These are phyloP conservation scores for Cyphotilapia sp. DNA, from an alignment of 2,113 vertebrate genomes.

Conservation along the genomic window DNA sequence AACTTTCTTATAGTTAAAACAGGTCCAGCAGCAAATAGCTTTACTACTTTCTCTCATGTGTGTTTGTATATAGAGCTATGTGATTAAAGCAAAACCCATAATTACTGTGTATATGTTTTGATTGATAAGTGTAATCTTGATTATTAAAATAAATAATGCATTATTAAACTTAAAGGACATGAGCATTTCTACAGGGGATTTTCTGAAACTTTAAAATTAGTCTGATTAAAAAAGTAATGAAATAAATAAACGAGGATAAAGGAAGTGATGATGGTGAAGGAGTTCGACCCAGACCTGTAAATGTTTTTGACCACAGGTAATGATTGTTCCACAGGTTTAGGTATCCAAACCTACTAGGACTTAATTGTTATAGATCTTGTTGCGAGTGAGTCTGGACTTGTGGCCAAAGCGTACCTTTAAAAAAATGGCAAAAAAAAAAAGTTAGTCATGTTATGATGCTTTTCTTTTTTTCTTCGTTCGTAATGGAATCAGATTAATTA, in stretches of 20 bases:
- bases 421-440: not conserved
- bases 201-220: not conserved
- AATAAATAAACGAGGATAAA: not conserved
- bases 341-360: not conserved
- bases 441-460: fast-evolving
- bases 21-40: not conserved
- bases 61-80: not conserved
- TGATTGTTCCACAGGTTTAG: not conserved
- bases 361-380: not conserved
- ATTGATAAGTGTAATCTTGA: not conserved
- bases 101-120: fast-evolving
- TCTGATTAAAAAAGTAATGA: not conserved
- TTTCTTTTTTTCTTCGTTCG: not conserved
- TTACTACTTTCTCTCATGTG: not conserved
- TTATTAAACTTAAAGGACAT: not conserved
- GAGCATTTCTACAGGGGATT: not conserved
- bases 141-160: not conserved
- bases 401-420: not conserved
- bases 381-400: not conserved
- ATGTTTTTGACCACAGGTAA: not conserved
- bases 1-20: not conserved
- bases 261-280: fast-evolving
- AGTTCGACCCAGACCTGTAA: not conserved
- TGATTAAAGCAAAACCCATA: not conserved
- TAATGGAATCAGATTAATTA: not conserved